A percentile compares a stretch with the other conserved stretches of the same genome.
phyloP scores from a whole-genome alignment of 2,797 vertebrate genomes.

The Thripadectes ignobilis region DNA sequence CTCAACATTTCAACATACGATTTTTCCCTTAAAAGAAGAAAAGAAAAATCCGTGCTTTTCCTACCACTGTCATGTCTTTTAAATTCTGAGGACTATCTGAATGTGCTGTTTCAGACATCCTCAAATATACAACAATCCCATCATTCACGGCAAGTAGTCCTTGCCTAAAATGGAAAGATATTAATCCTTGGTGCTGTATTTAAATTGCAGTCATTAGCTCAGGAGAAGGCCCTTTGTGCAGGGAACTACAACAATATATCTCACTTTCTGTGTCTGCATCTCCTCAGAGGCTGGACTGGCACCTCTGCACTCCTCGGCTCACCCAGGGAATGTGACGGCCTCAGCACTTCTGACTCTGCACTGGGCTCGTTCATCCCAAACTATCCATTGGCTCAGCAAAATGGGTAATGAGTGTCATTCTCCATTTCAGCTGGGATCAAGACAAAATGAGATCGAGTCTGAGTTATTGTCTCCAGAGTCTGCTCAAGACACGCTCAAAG shows the following conservation, averaged over 20 bases:
- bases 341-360: background rate
- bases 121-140: background rate
- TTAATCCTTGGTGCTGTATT: background rate
- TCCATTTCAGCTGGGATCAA: background rate
- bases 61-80: background rate
- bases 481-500: background rate
- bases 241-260: background rate
- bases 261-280: background rate
- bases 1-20: background rate
- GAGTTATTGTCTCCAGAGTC: background rate
- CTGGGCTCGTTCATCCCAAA: background rate
- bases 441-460: background rate
- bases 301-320: background rate
- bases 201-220: background rate
- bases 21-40: background rate
- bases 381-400: slow-evolving; percentile 20
- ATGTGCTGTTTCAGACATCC: background rate
- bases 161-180: background rate
- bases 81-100: background rate
- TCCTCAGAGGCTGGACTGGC: background rate
- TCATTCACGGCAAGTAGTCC: background rate
- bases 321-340: background rate
- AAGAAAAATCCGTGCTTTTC: background rate
- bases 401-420: background rate
- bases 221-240: background rate